Evolutionary conservation across 37 sponge, comb jelly and placozoan species (phyloP).

Genomic region (Corticium candelabrum): DNA sequence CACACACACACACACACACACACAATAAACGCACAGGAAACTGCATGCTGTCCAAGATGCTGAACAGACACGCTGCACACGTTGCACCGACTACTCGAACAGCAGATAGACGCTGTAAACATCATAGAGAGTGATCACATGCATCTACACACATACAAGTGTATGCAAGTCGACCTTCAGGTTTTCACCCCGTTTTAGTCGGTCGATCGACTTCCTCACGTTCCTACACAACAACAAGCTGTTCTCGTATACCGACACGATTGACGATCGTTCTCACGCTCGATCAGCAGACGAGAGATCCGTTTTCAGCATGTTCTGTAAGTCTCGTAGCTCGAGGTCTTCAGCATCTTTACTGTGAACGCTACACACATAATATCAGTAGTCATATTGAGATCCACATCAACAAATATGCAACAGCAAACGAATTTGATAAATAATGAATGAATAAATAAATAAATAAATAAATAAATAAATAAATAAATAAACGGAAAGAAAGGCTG

Average conservation of each 20-base stretch:
- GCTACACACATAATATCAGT: background rate
- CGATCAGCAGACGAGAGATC: conserved; percentile 8
- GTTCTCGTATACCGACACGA: no score
- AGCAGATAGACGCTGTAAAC: conserved; percentile 10
- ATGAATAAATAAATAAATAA: no score
- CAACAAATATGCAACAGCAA: no score
- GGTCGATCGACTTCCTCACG: conserved; percentile 22
- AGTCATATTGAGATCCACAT: no score
- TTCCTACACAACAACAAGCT: conserved; percentile 3
- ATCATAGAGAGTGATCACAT: no score
- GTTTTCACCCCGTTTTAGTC: conserved; percentile 18
- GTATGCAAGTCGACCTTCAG: no score
- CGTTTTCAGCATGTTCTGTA: conserved; percentile 25
- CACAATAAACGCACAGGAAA: conserved; percentile 18
- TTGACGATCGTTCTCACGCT: conserved; percentile 16
- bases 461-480: no score
- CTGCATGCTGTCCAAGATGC: background rate
- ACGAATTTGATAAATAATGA: no score
- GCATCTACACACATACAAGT: no score
- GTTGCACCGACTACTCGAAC: conserved; percentile 21
- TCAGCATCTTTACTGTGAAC: conserved; percentile 13
- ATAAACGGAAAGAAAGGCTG: no score
- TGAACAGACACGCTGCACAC: conserved; percentile 21
- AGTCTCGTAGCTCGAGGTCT: conserved; percentile 13
- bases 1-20: no score